Evolutionary conservation across 2,888 invertebrate genomes (phyloP), one percentile per base, ranked within the genome.

Genomic region (Agrotis exclamationis): DNA sequence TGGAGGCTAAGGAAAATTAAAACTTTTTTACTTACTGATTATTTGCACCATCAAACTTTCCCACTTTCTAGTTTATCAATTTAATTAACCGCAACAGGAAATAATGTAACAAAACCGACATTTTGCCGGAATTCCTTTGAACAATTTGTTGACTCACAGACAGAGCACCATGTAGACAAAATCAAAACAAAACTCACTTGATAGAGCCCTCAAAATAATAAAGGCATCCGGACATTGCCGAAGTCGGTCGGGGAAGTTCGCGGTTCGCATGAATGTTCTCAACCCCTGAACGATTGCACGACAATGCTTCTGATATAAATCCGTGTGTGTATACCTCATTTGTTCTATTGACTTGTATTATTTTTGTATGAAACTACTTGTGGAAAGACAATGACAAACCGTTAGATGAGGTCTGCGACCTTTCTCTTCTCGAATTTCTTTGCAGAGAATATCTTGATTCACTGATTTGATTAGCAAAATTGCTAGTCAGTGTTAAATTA

Each of bases 221-320:
- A 93, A 93, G 85, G 91, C 88, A 92, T 94, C 93, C 92, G 89
- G 91, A 94, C 92, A 84, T 85, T 74, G 24, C 78, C 79, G 70
- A 62, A 85, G 76, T 85, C 89, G 73, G 62, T 70, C 75, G 74
- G 50, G 85, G 84, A 86, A 86, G 79, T 86, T 82, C 68, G 79
- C 51, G 86, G 79, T 86, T 82, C 68, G 79, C 64, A 71, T 80
- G 81, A 94, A 95, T 95, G 95, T 94, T 94, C 92, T 88, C 89
- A 87, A 92, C 94, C 95, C 94, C 90, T 88, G 82, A 88, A 83
- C 86, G 85, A 88, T 86, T 82, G 82, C 70, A 76, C 87, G 85
- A 93, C 95, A 95, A 96, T 93, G 87, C 92, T 90, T 91, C 90
- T 92, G 95, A 95, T 95, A 95, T 93, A 90, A 93, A 93, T 93